Evolutionary conservation across 1,140 invertebrate species (phyloP).

Genomic region (Aphelenchoides fujianensis): DNA sequence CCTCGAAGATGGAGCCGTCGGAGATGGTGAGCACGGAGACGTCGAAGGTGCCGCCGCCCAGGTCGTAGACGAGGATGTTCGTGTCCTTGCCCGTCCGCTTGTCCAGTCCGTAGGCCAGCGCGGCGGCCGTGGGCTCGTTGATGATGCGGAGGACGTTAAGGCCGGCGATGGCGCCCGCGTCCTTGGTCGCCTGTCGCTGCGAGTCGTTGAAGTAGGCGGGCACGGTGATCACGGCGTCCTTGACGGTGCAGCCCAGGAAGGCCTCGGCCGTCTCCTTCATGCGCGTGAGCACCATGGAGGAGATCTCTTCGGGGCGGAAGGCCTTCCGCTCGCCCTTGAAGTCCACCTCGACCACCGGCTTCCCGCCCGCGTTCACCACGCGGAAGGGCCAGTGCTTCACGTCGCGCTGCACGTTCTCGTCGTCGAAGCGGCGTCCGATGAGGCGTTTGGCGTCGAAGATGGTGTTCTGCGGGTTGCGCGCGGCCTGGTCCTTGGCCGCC

Average conservation of each 20-base stretch:
- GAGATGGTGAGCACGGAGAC: conserved; percentile 91
- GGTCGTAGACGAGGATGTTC: conserved; percentile 75
- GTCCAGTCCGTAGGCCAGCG: conserved; percentile 67
- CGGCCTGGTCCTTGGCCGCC: conserved; percentile 67
- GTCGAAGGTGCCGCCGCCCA: conserved; percentile 95
- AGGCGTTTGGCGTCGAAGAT: conserved; percentile 73
- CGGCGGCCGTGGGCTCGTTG: conserved; percentile 66
- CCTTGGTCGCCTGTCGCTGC: conserved; percentile 67
- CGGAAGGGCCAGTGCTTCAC: conserved; percentile 70
- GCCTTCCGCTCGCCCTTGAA: conserved; percentile 67
- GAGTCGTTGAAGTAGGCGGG: conserved; percentile 67
- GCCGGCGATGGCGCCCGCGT: conserved; percentile 66
- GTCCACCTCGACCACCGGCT: conserved; percentile 64
- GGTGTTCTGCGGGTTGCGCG: conserved; percentile 87
- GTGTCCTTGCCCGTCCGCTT: conserved; percentile 64
- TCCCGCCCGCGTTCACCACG: conserved; percentile 46
- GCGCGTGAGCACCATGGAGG: conserved; percentile 64
- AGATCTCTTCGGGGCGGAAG: conserved; percentile 69
- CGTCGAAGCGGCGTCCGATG: conserved; percentile 73
- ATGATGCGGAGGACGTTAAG: conserved; percentile 67
- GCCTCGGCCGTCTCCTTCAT: conserved; percentile 79
- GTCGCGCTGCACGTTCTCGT: conserved; percentile 70
- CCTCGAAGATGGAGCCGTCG: conserved; percentile 82
- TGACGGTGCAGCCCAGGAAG: conserved; percentile 79
- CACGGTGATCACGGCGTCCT: conserved; percentile 72